These are phyloP conservation scores for Hemicordylus capensis DNA, from an alignment of 2,113 vertebrate species.

Conservation along the genomic window DNA sequence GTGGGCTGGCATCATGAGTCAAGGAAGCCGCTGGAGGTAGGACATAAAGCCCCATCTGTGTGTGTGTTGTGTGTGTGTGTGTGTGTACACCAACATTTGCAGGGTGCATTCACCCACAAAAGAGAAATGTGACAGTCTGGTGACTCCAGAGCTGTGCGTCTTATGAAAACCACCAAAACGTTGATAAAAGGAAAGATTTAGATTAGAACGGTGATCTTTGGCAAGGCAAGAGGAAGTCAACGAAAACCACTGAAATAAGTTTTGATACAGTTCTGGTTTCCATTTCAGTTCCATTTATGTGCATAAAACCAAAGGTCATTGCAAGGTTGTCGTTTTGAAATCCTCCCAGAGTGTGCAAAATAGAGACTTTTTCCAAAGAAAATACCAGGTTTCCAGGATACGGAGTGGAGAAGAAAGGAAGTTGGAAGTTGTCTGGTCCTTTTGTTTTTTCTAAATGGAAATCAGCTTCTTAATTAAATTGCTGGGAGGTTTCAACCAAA, in stretches of 20 bases:
- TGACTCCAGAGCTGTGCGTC: no score
- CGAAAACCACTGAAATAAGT: background rate
- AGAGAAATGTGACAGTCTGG: background rate
- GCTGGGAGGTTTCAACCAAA: no score
- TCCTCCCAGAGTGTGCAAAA: background rate
- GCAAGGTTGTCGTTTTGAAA: background rate
- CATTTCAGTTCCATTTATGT: background rate
- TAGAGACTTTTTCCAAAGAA: background rate
- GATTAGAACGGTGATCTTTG: background rate
- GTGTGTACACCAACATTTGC: background rate
- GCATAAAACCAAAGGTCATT: background rate
- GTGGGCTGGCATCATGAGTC: background rate
- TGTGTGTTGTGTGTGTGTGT: background rate
- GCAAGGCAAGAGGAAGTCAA: background rate
- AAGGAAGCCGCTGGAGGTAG: background rate
- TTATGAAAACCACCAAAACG: background rate
- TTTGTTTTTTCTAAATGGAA: no score
- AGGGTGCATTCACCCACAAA: no score
- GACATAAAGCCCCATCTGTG: background rate
- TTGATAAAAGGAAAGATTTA: background rate
- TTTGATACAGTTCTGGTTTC: background rate
- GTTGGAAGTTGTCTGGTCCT: background rate
- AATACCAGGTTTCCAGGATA: background rate
- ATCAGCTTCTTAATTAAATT: rapidly evolving
- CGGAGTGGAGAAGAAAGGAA: rapidly evolving